These are phyloP conservation scores for Oxyteleia sp. DNA, from an alignment of 2,888 invertebrate genomes.

Conservation along the genomic window DNA sequence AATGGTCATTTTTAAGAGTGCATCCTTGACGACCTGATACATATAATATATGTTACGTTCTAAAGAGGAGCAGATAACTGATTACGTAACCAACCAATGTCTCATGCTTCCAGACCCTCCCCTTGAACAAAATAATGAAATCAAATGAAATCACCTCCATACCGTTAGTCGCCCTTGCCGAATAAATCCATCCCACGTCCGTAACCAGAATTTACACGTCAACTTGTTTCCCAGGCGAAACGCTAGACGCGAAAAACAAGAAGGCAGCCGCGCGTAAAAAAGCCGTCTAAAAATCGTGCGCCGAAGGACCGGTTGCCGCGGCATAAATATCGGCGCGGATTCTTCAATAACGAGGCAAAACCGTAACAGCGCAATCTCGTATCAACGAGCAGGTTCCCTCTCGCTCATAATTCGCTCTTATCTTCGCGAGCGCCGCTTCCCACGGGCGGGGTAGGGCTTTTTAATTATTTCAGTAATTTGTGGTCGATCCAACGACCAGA, in stretches of 20 bases:
- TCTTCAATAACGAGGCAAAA: conserved; percentile 75
- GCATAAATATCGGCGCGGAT: conserved; percentile 71
- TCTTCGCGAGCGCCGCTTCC: conserved; percentile 75
- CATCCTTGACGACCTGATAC: too few relatives aligned
- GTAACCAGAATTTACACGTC: not conserved
- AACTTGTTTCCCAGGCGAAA: conserved; percentile 7
- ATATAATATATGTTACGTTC: too few relatives aligned
- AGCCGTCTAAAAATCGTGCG: conserved; percentile 58
- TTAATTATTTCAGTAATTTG: conserved; percentile 87
- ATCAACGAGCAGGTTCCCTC: conserved; percentile 73
- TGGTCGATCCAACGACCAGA: conserved; percentile 79
- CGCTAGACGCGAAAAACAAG: conserved; percentile 27
- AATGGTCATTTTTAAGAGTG: too few relatives aligned
- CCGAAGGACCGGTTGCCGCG: conserved; percentile 65
- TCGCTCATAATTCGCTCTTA: conserved; percentile 75
- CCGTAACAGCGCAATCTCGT: conserved; percentile 72
- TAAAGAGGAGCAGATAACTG: too few relatives aligned
- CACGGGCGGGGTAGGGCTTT: conserved; percentile 80
- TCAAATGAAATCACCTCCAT: not conserved
- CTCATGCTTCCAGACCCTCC: too few relatives aligned
- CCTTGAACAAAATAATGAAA: not conserved
- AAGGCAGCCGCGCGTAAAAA: conserved; percentile 57
- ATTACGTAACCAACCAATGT: too few relatives aligned
- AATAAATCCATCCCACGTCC: not conserved
- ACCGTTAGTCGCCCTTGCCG: not conserved